A percentile compares a stretch with the other conserved stretches of the same genome.
Conservation (phyloP, 2,113 vertebrate species). For the Athene cunicularia region DNA sequence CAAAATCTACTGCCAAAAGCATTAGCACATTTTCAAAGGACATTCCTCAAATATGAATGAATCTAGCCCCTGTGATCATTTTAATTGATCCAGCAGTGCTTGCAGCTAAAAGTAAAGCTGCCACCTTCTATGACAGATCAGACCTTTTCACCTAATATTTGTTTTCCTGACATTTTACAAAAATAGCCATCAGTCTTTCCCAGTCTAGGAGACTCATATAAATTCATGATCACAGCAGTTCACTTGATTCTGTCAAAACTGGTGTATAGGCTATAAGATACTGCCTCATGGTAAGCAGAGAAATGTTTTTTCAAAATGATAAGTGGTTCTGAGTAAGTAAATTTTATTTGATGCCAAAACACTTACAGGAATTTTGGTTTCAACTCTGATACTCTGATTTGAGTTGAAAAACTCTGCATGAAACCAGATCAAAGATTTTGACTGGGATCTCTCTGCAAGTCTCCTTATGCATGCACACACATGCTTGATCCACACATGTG, state of each 20-base stretch:
- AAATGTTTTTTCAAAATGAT: not conserved
- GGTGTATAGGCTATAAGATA: not conserved
- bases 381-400: not conserved
- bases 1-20: constrained; percentile 11
- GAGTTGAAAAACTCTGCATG: not conserved
- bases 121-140: not conserved
- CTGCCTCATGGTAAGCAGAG: not conserved
- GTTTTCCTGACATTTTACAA: not conserved
- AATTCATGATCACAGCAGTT: not conserved
- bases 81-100: not conserved
- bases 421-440: not conserved
- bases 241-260: not conserved
- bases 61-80: not conserved
- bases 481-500: not conserved
- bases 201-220: not conserved
- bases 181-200: not conserved
- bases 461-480: not conserved
- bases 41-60: not conserved
- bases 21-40: not conserved
- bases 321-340: not conserved
- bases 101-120: not conserved
- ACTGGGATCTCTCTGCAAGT: not conserved
- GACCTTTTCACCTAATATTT: not conserved
- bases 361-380: not conserved
- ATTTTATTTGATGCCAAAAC: not conserved